Evolutionary conservation across 2,797 vertebrate genomes (phyloP).

Genomic region (Chanos chanos): DNA sequence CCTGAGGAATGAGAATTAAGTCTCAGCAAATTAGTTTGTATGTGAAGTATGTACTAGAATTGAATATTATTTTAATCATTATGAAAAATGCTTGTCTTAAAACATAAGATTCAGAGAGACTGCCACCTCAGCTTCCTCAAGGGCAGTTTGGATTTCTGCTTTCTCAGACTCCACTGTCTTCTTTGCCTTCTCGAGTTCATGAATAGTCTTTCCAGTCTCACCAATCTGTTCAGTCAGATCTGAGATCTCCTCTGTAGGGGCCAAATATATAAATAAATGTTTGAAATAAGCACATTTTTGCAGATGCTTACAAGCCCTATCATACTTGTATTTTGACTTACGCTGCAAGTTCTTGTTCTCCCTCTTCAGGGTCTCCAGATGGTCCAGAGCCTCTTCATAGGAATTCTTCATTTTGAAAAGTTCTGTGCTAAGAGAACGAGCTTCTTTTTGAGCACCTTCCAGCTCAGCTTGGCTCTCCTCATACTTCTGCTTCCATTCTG

Average conservation of each 20-base stretch:
- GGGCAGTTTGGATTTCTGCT: constrained; percentile 76
- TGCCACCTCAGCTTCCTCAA: constrained; percentile 88
- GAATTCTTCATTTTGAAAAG: constrained; percentile 84
- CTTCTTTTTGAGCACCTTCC: constrained; percentile 78
- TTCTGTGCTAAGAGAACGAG: constrained; percentile 78
- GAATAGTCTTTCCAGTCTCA: constrained; percentile 79
- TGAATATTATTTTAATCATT: not conserved
- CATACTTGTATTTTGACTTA: constrained; percentile 23
- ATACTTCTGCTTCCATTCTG: constrained; percentile 84
- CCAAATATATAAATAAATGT: too few relatives aligned
- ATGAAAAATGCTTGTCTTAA: not conserved
- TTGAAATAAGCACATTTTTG: not conserved
- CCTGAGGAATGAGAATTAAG: constrained; percentile 54
- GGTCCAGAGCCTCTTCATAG: constrained; percentile 81
- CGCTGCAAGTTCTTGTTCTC: constrained; percentile 85
- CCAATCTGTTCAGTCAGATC: constrained; percentile 84
- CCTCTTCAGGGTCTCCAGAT: constrained; percentile 80
- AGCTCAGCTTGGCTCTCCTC: constrained; percentile 82
- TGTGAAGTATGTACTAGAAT: not conserved
- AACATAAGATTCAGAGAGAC: not conserved
- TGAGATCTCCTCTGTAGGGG: constrained; percentile 80
- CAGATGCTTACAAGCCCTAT: not conserved
- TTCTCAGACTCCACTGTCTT: constrained; percentile 82
- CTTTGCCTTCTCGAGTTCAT: constrained; percentile 83
- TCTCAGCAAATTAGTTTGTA: not conserved